Evolutionary conservation across 2,888 invertebrate species (phyloP), one percentile per base, ranked within the genome.

Genomic region (Coremacera marginata): DNA sequence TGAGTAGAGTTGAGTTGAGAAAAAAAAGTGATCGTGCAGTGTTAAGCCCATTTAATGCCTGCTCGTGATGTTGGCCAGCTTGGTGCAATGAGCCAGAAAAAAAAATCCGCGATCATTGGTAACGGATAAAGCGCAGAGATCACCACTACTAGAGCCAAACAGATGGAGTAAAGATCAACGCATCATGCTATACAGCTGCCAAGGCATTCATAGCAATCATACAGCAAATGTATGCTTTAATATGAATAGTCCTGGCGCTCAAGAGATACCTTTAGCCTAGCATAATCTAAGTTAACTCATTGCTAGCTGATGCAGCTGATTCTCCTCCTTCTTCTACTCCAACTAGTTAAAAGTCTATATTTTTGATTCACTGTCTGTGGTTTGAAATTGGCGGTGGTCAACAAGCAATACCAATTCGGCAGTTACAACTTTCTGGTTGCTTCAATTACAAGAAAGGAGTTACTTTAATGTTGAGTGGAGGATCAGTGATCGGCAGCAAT

Each of bases 21-120:
- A 57, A 34, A 62, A 25, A 49, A 60, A 71, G 19, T 19, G 63
- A 70, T 78, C 74, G 70, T 76, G 74, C 70, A 49, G 68, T 44
- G 78, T 37, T 62, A 75, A 74, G 76, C 67, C 60, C 76, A 76
- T 78, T 78, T 76, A 76, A 78, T 77, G 67, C 55, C 11, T 34
- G 49, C 71, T 63, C 63, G 73, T 65, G 63, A 51, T 25, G 63
- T 65, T 55, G 55, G 70, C 70, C n/a, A 31, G 70, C 22, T 22
- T 22, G 8, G 11, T 22, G 25, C 22, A 37, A 22, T 7, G 16
- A 60, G 68, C n/a, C 25, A 44, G 37, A 37, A 44, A 44, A 1
- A 44, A 44, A 44, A 44, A 44, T 19, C 19, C 22, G 55, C 62
- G 70, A 76, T 76, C 76, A 55, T 76, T 76, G 51, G 65, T 65